These are phyloP conservation scores for Azemiops feae DNA, from an alignment of 2,113 vertebrate species.

Conservation along the genomic window DNA sequence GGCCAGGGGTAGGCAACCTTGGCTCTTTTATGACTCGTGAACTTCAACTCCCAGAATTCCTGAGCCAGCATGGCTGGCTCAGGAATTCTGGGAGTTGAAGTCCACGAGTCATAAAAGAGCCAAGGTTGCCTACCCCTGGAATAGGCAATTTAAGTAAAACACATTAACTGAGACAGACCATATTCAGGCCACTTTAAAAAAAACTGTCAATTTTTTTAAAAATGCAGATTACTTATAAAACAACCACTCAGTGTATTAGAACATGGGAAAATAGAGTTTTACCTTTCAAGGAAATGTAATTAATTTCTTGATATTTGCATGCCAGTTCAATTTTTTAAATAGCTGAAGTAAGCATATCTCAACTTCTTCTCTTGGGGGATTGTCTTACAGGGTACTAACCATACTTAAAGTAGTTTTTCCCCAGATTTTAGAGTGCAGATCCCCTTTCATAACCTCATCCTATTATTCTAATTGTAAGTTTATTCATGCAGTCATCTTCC, in stretches of 20 bases:
- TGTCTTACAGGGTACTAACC: background rate
- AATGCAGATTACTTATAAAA: background rate
- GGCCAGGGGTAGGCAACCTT: too few relatives aligned
- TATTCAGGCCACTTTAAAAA: background rate
- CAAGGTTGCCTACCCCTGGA: background rate
- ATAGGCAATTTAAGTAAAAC: background rate
- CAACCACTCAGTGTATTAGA: background rate
- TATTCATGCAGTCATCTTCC: slow-evolving; percentile 10
- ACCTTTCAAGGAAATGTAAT: slow-evolving; percentile 16
- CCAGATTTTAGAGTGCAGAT: background rate
- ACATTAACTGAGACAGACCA: background rate
- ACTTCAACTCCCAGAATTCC: too few relatives aligned
- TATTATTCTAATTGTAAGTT: background rate
- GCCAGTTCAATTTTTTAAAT: slow-evolving; percentile 24
- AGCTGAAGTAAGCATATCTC: background rate
- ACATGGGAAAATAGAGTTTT: background rate
- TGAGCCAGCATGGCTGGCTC: too few relatives aligned
- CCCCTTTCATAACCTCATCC: slow-evolving; percentile 17
- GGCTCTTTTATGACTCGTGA: too few relatives aligned
- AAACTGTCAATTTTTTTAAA: background rate
- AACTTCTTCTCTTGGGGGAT: background rate
- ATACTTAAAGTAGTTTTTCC: background rate
- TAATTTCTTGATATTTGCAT: slow-evolving; percentile 19
- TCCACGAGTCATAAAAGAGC: too few relatives aligned
- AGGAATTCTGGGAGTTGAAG: too few relatives aligned